Evolutionary conservation across 2,888 invertebrate genomes (phyloP), one percentile per base, ranked within the genome.

Genomic region (Drosophila meridionalis): DNA sequence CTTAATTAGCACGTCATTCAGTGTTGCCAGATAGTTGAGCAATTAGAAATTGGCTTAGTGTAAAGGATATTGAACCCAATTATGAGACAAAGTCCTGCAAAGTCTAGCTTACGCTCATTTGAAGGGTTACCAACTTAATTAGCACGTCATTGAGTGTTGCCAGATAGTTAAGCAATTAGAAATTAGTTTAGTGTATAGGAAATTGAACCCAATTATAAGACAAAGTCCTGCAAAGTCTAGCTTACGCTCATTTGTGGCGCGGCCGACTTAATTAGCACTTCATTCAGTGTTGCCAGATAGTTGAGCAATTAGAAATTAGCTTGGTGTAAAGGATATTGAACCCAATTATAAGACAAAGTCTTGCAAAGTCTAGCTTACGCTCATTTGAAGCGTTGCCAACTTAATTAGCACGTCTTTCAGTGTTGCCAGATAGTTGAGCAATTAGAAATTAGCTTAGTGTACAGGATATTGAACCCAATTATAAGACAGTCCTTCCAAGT

Each of bases 341-440:
- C 7, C 2, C 0, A n/a, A 42, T 2, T 2, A 14, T 7, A n/a
- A 8, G 7, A n/a, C 0, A n/a, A 14, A 38, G n/a, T n/a, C 3
- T 7, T 40, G 14, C 14, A 38, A 38, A 38, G 14, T 38, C 14
- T 4, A 14, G 40, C 5, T 6, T 40, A n/a, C 1, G 6, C 3
- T 42, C 0, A 40, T n/a, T 40, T n/a, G 2, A 6, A n/a, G 40
- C 14, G 2, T 7, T n/a, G n/a, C 7, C n/a, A 40, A n/a, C 40
- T 40, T 14, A 38, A 11, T 12, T 0, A 38, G 4, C 38, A 38
- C 4, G 38, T 12, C 38, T 12, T 38, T 38, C 5, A 40, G 38
- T 4, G 14, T 40, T 40, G 38, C 38, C 38, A 40, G 14, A 14
- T 14, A 4, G 7, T 34, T 34, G 6, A 6, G 34, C 6, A 34